These are phyloP conservation scores for Beroe ovata DNA, from an alignment of 37 sponge, comb jelly and placozoan species.

Conservation along the genomic window DNA sequence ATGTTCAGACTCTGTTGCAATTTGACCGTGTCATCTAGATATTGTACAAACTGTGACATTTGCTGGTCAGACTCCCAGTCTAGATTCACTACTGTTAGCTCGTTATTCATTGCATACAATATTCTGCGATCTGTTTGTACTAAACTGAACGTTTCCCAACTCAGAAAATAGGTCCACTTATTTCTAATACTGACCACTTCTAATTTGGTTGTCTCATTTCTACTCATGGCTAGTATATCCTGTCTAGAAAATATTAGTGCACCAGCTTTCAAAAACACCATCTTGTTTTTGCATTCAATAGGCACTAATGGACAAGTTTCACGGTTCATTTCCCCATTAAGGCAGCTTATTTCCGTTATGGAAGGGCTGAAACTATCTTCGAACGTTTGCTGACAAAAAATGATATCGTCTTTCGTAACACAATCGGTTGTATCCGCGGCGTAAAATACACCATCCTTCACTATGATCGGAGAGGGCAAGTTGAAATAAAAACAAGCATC, in stretches of 20 bases:
- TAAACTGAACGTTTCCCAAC: background rate
- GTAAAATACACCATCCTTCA: background rate
- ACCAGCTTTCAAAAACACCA: slow-evolving; percentile 54
- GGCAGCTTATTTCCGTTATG: background rate
- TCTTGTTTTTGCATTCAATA: background rate
- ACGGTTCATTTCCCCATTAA: background rate
- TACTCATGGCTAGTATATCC: background rate
- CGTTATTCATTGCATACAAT: slow-evolving; percentile 10
- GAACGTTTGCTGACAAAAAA: slow-evolving; percentile 18
- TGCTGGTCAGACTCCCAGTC: background rate
- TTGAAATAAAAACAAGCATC: background rate
- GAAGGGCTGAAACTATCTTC: background rate
- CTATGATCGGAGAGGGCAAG: background rate
- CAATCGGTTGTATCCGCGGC: slow-evolving; percentile 39
- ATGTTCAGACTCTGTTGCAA: background rate
- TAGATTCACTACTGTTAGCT: background rate
- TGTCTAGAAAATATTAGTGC: background rate
- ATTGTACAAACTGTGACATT: background rate
- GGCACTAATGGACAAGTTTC: background rate
- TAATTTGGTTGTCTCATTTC: background rate
- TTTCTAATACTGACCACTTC: background rate
- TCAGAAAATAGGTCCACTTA: background rate
- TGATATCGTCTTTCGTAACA: background rate
- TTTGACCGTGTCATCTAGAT: background rate
- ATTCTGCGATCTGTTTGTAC: background rate